Evolutionary conservation across 2,888 invertebrate genomes (phyloP).

Genomic region (Parnassius smintheus): DNA sequence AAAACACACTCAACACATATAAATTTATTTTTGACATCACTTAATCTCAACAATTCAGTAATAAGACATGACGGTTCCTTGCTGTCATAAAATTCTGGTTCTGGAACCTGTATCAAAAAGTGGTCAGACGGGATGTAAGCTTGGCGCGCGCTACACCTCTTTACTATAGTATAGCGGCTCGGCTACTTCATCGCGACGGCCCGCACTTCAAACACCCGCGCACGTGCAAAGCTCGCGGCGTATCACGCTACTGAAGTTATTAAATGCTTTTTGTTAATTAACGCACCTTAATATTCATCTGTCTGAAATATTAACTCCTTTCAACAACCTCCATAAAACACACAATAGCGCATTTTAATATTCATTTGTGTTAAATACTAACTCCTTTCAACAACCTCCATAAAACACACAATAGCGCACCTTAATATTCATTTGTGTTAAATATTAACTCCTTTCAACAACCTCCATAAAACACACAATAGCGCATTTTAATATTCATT

Average conservation of each 20-base stretch:
- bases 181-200: conserved; percentile 43
- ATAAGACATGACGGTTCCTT: conserved; percentile 43
- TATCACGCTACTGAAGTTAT: conserved; percentile 66
- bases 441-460: no score
- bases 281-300: conserved; percentile 35
- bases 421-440: no score
- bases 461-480: no score
- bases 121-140: conserved; percentile 56
- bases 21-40: no score
- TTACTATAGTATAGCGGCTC: conserved; percentile 28
- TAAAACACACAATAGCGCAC: no score
- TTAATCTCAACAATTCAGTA: conserved; percentile 32
- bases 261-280: conserved; percentile 57
- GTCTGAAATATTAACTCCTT: no score
- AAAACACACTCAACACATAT: conserved; percentile 31
- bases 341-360: no score
- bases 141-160: conserved; percentile 26
- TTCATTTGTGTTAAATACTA: no score
- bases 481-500: no score
- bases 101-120: conserved; percentile 53
- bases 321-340: no score
- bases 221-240: conserved; percentile 68
- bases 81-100: conserved; percentile 42
- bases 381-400: no score
- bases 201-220: conserved; percentile 47